phyloP scores from a whole-genome alignment of 2,888 invertebrate species.

The Lutraria lutraria region DNA sequence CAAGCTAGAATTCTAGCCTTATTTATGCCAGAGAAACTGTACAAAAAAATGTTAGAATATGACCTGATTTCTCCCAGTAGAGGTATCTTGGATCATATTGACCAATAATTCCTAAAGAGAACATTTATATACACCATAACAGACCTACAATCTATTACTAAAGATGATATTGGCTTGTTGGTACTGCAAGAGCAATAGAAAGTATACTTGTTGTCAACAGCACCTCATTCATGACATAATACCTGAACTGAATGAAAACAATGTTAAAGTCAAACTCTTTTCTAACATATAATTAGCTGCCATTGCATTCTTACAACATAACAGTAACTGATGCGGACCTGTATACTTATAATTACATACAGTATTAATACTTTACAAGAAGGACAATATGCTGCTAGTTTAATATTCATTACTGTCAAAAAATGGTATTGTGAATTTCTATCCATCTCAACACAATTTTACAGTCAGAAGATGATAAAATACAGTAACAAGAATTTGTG shows the following conservation, averaged over 20 bases:
- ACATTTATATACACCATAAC: too few relatives aligned
- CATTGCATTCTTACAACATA: slow-evolving; percentile 11
- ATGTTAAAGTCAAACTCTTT: neutral
- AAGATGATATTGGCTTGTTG: too few relatives aligned
- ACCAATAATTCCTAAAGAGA: too few relatives aligned
- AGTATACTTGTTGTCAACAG: too few relatives aligned
- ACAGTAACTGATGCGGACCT: neutral
- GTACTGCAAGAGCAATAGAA: too few relatives aligned
- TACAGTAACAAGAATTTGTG: neutral
- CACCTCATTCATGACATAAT: neutral
- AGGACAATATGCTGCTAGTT: neutral
- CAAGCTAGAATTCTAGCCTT: too few relatives aligned
- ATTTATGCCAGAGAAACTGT: too few relatives aligned
- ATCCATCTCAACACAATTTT: neutral
- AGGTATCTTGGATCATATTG: too few relatives aligned
- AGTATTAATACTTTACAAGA: neutral
- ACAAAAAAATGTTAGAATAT: too few relatives aligned
- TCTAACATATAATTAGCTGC: neutral
- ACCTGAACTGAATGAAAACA: neutral
- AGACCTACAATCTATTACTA: too few relatives aligned
- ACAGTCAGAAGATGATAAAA: neutral
- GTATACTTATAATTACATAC: neutral
- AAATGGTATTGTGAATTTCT: neutral
- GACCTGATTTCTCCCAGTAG: too few relatives aligned
- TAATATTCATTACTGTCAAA: slow-evolving; percentile 23